Percentiles rank a stretch among this genome's conserved stretches.
Conservation (phyloP, 1,140 invertebrate species). For the Meloidogyne floridensis region DNA sequence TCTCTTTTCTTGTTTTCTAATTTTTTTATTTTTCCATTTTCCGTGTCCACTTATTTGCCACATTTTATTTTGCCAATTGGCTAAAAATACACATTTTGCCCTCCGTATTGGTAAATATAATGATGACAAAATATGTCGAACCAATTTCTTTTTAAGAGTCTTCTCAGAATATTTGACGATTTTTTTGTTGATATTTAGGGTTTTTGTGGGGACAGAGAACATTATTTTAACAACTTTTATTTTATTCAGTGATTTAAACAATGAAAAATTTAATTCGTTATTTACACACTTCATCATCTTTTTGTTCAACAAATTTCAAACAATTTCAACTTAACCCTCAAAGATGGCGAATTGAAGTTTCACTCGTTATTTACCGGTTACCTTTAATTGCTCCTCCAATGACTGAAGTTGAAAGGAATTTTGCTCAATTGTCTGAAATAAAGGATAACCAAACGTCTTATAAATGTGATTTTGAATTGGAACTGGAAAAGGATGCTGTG, state of each 20-base stretch:
- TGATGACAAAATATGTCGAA: no score
- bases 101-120: no score
- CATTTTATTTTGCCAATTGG: no score
- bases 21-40: no score
- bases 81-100: no score
- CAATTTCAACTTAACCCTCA: slow-evolving; percentile 13
- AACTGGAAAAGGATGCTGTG: slow-evolving; percentile 52
- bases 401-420: slow-evolving; percentile 50
- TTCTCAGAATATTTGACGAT: no score
- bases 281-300: neutral
- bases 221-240: no score
- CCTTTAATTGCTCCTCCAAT: slow-evolving; percentile 57
- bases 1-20: no score
- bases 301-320: neutral
- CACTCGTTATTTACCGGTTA: slow-evolving; percentile 37
- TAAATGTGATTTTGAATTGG: slow-evolving; percentile 54
- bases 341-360: slow-evolving; percentile 28
- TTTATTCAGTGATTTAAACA: neutral
- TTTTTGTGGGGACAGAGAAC: no score
- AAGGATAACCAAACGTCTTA: slow-evolving; percentile 52
- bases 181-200: no score
- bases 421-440: slow-evolving; percentile 17
- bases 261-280: neutral
- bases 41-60: no score
- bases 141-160: no score